A percentile compares a stretch with the other conserved stretches of the same genome.
Conservation (phyloP, 2,797 vertebrate species). For the Coilia nasus region DNA sequence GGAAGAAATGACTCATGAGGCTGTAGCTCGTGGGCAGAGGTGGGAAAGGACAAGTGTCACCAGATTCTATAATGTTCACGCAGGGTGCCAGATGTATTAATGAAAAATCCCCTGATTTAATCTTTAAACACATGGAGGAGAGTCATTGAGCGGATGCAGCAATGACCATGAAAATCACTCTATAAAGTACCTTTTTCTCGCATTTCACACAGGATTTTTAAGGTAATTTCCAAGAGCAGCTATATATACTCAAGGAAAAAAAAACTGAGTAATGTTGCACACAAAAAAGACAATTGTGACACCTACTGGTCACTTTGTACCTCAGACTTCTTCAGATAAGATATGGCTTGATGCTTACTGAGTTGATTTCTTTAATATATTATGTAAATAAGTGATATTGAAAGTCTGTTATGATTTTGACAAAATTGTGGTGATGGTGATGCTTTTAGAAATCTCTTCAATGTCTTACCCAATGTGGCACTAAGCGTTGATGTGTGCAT, state of each 20-base stretch:
- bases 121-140: neutral
- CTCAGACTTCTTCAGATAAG: neutral
- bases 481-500: neutral
- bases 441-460: neutral
- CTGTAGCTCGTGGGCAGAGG: neutral
- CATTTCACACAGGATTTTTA: neutral
- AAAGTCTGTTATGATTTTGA: neutral
- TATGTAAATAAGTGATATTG: neutral
- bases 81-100: neutral
- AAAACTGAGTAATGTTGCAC: neutral
- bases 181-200: neutral
- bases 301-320: conserved; percentile 38
- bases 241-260: neutral
- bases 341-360: neutral
- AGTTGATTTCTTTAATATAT: neutral
- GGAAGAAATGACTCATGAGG: neutral
- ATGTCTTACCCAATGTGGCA: neutral
- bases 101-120: neutral
- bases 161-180: neutral
- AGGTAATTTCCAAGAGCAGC: neutral
- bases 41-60: conserved; percentile 20
- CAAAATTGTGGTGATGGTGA: neutral
- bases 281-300: conserved; percentile 38
- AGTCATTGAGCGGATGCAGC: neutral
- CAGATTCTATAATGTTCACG: neutral